These are phyloP conservation scores for Ivindomyrus marchei DNA, from an alignment of 2,113 vertebrate genomes.

Conservation along the genomic window DNA sequence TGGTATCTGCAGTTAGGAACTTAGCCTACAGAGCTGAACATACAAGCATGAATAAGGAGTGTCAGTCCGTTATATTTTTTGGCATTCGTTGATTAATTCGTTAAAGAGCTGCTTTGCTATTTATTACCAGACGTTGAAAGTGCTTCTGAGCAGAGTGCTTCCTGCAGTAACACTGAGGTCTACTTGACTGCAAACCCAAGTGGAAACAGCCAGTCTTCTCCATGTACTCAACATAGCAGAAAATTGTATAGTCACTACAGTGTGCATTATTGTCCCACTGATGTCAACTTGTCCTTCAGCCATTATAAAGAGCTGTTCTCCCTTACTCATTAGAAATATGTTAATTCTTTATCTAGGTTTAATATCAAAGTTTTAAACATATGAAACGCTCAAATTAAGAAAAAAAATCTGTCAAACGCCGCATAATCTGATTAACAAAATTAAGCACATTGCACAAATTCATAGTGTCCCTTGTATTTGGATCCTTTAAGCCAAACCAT, in stretches of 20 bases:
- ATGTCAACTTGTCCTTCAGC: neutral
- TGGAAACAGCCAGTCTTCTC: neutral
- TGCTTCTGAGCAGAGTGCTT: neutral
- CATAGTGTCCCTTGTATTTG: conserved; percentile 16
- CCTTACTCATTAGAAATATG: neutral
- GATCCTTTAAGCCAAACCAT: neutral
- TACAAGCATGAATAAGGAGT: neutral
- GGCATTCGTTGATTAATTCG: neutral
- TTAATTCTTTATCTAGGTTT: conserved; percentile 5
- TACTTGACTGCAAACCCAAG: neutral
- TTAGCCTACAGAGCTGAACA: neutral
- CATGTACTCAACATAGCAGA: neutral
- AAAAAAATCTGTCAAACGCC: neutral
- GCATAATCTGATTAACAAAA: neutral
- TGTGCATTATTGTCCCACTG: neutral
- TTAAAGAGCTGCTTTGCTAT: neutral
- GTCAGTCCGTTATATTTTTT: conserved; percentile 9
- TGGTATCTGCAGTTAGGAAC: neutral
- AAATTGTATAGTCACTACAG: neutral
- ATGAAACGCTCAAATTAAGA: neutral
- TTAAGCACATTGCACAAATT: conserved; percentile 15
- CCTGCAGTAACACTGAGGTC: neutral
- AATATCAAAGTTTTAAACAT: neutral
- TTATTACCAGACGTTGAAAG: neutral
- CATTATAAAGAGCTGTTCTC: neutral